Evolutionary conservation across 2,797 vertebrate genomes (phyloP).

Genomic region (Lemur catta): DNA sequence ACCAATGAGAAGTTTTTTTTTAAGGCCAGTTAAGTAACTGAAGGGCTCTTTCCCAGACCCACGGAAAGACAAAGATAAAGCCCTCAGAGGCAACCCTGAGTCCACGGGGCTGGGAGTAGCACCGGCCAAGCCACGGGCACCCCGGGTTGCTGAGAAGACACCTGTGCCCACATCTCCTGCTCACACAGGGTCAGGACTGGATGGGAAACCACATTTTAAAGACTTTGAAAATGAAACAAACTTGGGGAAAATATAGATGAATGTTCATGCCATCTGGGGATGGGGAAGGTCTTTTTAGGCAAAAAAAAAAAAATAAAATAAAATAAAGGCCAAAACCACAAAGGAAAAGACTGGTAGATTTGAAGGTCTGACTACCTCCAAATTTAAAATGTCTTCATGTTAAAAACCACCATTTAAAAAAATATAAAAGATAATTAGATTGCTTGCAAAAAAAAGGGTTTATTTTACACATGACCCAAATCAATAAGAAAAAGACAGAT

Average conservation of each 20-base stretch:
- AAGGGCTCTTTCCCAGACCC: neutral
- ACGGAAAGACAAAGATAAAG: neutral
- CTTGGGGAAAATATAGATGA: neutral
- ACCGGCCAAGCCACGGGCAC: neutral
- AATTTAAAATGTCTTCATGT: slow-evolving; percentile 35
- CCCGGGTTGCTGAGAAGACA: neutral
- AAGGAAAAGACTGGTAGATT: slow-evolving; percentile 49
- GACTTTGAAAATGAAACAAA: neutral
- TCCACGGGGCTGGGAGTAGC: neutral
- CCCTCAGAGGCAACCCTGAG: neutral
- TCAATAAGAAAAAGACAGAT: neutral
- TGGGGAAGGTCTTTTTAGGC: neutral
- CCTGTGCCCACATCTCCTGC: neutral
- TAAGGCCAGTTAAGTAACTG: neutral
- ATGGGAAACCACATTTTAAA: neutral
- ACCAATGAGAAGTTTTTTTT: neutral
- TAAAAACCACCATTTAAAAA: slow-evolving; percentile 57
- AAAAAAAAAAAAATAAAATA: neutral
- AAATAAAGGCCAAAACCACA: slow-evolving; percentile 13
- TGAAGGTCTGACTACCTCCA: slow-evolving; percentile 31
- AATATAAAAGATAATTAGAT: slow-evolving; percentile 28
- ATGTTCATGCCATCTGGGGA: neutral
- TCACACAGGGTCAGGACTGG: neutral
- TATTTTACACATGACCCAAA: neutral
- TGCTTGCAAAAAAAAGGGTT: neutral